Percentiles rank a stretch among this genome's conserved stretches.
Evolutionary conservation across 2,797 vertebrate species (phyloP).

Genomic region (Moxostoma hubbsi): DNA sequence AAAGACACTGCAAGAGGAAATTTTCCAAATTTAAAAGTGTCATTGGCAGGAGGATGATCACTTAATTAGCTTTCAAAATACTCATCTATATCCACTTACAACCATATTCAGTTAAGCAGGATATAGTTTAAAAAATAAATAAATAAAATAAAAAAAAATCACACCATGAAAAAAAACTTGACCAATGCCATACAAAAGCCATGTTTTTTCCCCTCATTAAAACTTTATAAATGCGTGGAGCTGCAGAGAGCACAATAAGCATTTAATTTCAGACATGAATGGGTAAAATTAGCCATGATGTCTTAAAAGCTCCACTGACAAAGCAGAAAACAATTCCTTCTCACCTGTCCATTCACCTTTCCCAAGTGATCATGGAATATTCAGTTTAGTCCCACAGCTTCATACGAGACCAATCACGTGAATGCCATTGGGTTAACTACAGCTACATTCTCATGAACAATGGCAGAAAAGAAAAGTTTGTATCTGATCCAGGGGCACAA

Average conservation of each 20-base stretch:
- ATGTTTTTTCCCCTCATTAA: constrained; percentile 34
- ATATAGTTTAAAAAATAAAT: background rate
- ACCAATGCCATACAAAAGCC: constrained; percentile 30
- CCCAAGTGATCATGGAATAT: constrained; percentile 2
- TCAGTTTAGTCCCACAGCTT: background rate
- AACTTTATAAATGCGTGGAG: constrained; percentile 57
- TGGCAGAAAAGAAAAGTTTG: no score
- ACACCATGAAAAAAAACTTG: constrained; percentile 21
- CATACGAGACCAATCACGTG: background rate
- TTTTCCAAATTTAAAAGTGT: background rate
- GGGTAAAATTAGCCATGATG: constrained; percentile 61
- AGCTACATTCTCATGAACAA: background rate
- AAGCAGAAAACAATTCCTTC: constrained; percentile 55
- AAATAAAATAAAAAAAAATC: no score
- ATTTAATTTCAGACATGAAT: constrained; percentile 63
- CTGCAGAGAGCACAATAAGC: constrained; percentile 76
- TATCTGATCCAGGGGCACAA: background rate
- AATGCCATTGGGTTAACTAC: background rate
- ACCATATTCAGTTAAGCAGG: background rate
- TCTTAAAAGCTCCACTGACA: background rate
- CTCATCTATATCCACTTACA: background rate
- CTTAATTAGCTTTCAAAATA: background rate
- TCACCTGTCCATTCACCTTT: constrained; percentile 20
- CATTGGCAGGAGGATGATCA: background rate
- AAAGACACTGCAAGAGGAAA: background rate